Base-by-base conservation (phyloP, 2,113 vertebrate species). In the Nibea albiflora region DNA sequence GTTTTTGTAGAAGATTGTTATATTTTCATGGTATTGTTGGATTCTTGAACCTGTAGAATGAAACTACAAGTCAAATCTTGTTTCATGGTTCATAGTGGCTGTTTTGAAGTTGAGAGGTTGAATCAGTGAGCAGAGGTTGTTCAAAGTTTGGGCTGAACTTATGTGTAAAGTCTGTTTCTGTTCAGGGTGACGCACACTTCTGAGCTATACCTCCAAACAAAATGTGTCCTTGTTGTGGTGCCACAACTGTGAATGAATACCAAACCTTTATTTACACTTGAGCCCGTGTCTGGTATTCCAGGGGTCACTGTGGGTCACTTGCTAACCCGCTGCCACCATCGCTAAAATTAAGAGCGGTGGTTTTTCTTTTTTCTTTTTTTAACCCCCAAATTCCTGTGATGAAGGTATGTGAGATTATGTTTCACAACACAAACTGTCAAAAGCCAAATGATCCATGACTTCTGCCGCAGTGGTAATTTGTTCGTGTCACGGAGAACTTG, bases 231-330 rank as follows among this genome's bases (percentile, higher is more conserved):
- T 89, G 88, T 86, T 76, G 63, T 70, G 61, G 65, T 85, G 88
- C 76, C 84, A 85, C 78, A 39, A 79, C 83, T 79, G 65, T 83
- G 74, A 87, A 85, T 86, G 75, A 91, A 91, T 88, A 58, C 82
- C 90, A 89, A 85, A 88, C 73, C 89, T 92, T 92, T 93, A 92
- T 92, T 94, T 94, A 92, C 90, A 91, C 91, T 81, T 69, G 73
- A 87, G 85, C 54, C 91, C n/a, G 12, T 22, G 85, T 90, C 90
- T 92, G 92, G 90, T 88, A 92, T 93, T 90, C 84, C 14, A 3
- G 75, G 57, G 92, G 90, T 93, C 91, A 84, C 68, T 44, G 47
- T 11, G 83, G 92, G 91, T 94, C 92, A 92, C 68, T 83, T 67
- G 76, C 82, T 86, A 83, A 66, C 69, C 88, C 50, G 26, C 83